Percentiles rank a stretch among this genome's conserved stretches.
phyloP scores from a whole-genome alignment of 2,888 invertebrate genomes.

The Blastobasis adustella region DNA sequence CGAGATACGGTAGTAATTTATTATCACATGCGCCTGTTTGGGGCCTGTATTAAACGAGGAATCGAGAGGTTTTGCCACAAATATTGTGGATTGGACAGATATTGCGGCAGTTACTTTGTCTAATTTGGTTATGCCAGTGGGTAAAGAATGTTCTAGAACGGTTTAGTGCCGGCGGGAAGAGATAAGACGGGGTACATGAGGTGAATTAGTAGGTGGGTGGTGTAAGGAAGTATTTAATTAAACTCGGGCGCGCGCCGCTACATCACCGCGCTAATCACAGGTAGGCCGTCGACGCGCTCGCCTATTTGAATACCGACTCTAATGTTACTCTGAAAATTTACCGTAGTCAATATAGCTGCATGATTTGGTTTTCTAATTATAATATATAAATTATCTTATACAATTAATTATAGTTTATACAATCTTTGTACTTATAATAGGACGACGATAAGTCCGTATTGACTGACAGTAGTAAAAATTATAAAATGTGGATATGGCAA shows the following conservation, averaged over 20 bases:
- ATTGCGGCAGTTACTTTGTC: conserved; percentile 13
- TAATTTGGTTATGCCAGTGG: conserved; percentile 15
- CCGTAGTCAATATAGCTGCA: no score
- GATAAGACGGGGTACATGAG: conserved; percentile 51
- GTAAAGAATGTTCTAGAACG: conserved; percentile 30
- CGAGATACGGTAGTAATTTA: conserved; percentile 69
- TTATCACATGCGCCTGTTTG: conserved; percentile 56
- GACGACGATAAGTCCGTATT: no score
- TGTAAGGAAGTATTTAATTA: conserved; percentile 68
- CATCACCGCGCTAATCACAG: conserved; percentile 66
- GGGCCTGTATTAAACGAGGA: conserved; percentile 29
- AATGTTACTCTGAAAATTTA: conserved; percentile 35
- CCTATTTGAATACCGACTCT: conserved; percentile 47
- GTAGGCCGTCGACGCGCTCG: conserved; percentile 59
- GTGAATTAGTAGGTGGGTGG: conserved; percentile 57
- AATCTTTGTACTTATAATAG: no score
- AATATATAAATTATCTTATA: no score
- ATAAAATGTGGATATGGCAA: no score
- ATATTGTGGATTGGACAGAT: conserved; percentile 14
- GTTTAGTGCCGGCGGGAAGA: conserved; percentile 28
- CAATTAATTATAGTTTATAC: no score
- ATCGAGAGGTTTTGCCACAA: conserved; percentile 48
- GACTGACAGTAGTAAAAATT: no score
- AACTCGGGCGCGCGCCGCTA: conserved; percentile 52
- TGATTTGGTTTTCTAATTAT: no score